Percentiles rank a stretch among this genome's conserved stretches.
phyloP scores from a whole-genome alignment of 1,140 invertebrate species.

The Radopholus similis region DNA sequence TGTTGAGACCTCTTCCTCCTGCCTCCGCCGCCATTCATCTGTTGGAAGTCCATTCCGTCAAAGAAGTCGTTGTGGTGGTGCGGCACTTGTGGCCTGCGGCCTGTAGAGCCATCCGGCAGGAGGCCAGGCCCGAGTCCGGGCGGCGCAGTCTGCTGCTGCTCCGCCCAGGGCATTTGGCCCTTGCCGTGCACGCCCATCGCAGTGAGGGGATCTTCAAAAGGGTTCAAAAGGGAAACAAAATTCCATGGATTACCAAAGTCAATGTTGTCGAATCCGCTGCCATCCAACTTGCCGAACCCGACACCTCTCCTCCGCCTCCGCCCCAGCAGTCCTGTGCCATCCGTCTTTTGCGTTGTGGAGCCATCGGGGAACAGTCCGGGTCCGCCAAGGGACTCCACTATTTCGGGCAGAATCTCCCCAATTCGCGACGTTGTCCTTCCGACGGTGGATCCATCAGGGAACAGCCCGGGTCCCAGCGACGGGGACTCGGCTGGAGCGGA shows the following conservation, averaged over 20 bases:
- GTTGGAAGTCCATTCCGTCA: neutral
- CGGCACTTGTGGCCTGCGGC: neutral
- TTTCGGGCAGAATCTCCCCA: too few relatives aligned
- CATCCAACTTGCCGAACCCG: too few relatives aligned
- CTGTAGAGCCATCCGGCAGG: slow-evolving; percentile 13
- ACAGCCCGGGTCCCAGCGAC: neutral
- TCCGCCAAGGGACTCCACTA: too few relatives aligned
- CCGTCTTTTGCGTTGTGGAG: neutral
- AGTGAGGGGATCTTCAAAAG: too few relatives aligned
- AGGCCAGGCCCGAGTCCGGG: neutral
- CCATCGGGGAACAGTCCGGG: slow-evolving; percentile 2
- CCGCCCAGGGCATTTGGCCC: too few relatives aligned
- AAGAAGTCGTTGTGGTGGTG: neutral
- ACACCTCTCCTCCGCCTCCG: too few relatives aligned
- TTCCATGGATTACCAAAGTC: too few relatives aligned
- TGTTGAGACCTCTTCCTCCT: neutral
- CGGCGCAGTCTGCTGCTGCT: neutral
- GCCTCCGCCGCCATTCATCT: neutral
- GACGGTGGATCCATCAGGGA: slow-evolving; percentile 8
- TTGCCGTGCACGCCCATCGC: too few relatives aligned
- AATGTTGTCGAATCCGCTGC: too few relatives aligned
- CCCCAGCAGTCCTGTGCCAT: too few relatives aligned
- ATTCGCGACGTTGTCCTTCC: too few relatives aligned
- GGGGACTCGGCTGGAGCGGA: neutral
- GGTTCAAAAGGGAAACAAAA: too few relatives aligned